A percentile compares a stretch with the other conserved stretches of the same genome.
phyloP scores from a whole-genome alignment of 35 echinoderm and acorn worm species.

The Patiria miniata region DNA sequence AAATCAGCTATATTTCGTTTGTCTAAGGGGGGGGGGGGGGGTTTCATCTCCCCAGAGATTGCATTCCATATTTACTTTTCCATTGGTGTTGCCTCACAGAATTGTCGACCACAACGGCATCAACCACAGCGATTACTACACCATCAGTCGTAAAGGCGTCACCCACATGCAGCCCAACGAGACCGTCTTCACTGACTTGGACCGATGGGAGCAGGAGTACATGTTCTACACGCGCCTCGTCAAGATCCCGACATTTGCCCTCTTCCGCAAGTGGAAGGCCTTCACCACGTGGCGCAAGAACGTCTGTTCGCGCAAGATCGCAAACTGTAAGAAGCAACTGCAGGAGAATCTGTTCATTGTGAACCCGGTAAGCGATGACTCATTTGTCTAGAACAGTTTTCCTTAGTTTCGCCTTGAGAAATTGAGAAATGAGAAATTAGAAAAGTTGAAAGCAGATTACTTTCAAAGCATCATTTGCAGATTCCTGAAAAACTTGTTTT shows the following conservation, averaged over 20 bases:
- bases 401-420: neutral
- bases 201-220: constrained; percentile 98
- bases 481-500: too few species aligned
- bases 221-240: constrained; percentile 79
- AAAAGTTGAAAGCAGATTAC: neutral
- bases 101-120: constrained; percentile 93
- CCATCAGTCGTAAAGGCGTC: constrained; percentile 90
- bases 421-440: neutral
- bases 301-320: constrained; percentile 81
- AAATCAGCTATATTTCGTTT: too few species aligned
- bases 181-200: constrained; percentile 93
- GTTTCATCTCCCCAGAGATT: too few species aligned
- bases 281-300: constrained; percentile 95
- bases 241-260: constrained; percentile 77
- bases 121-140: constrained; percentile 88
- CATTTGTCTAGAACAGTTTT: neutral
- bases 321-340: constrained; percentile 91
- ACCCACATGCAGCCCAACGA: constrained; percentile 74
- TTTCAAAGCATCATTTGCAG: neutral
- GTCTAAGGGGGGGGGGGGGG: neutral
- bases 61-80: too few species aligned
- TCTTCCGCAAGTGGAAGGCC: constrained; percentile 98
- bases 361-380: constrained; percentile 69
- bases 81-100: constrained; percentile 44
- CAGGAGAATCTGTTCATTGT: constrained; percentile 98